A percentile compares a stretch with the other conserved stretches of the same genome.
Conservation (phyloP, 1,140 invertebrate genomes). For the Trichonephila inaurata region DNA sequence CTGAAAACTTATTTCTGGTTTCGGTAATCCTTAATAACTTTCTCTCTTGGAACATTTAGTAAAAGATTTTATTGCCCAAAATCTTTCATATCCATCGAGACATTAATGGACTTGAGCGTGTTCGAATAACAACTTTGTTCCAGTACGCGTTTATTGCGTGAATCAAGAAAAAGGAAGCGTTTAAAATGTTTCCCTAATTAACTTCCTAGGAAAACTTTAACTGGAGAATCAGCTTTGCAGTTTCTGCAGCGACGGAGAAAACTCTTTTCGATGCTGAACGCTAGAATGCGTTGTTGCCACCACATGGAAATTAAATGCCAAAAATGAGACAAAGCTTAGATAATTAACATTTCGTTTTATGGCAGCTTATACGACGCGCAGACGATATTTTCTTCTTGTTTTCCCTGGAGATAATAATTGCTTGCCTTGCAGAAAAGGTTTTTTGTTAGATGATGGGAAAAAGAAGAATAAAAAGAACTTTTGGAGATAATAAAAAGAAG, state of each 20-base stretch:
- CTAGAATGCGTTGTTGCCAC: constrained; percentile 1
- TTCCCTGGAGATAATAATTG: background rate
- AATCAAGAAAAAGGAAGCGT: background rate
- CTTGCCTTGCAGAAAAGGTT: background rate
- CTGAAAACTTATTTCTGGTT: background rate
- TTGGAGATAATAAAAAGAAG: constrained; percentile 15
- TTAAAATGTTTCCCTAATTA: constrained; percentile 11
- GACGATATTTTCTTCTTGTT: constrained; percentile 5
- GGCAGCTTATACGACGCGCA: background rate
- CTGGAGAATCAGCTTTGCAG: background rate
- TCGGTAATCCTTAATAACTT: background rate
- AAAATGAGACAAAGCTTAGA: constrained; percentile 30
- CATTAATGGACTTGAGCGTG: background rate
- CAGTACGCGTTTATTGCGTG: constrained; percentile 13
- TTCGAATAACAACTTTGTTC: background rate
- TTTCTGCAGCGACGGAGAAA: background rate
- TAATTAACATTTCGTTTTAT: constrained; percentile 45
- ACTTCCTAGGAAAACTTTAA: background rate
- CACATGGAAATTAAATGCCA: constrained; percentile 24
- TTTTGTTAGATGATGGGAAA: background rate
- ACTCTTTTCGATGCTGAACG: background rate
- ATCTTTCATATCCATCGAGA: background rate
- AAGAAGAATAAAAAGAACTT: background rate
- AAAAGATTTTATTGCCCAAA: background rate
- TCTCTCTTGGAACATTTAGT: background rate